phyloP scores from a whole-genome alignment of 2,113 vertebrate species.

The Cyanistes caeruleus region DNA sequence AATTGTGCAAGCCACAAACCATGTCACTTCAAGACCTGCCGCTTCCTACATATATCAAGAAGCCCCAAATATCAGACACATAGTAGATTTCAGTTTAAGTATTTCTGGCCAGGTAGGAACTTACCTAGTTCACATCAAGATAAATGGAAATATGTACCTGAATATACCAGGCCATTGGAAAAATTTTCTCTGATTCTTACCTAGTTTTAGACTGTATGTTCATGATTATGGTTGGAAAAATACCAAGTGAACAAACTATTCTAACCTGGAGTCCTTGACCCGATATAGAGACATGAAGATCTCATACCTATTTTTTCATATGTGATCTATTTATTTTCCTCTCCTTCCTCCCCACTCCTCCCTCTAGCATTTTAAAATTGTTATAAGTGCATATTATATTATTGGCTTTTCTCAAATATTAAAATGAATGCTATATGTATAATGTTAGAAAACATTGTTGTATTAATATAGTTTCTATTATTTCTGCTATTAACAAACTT shows the following conservation, averaged over 20 bases:
- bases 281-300: not conserved
- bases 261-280: not conserved
- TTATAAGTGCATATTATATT: no score
- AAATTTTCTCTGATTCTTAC: not conserved
- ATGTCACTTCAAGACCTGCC: not conserved
- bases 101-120: not conserved
- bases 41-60: not conserved
- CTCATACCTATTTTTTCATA: not conserved
- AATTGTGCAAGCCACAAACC: not conserved
- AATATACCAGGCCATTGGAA: not conserved
- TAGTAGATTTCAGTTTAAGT: not conserved
- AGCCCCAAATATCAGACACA: not conserved
- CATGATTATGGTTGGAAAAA: not conserved
- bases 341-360: fast-evolving
- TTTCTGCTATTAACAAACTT: no score
- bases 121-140: not conserved
- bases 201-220: not conserved
- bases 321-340: not conserved
- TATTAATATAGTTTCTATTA: no score
- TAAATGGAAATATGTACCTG: not conserved
- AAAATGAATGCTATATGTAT: no score
- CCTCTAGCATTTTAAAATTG: not conserved
- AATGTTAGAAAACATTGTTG: no score
- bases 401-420: no score
- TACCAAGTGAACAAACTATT: not conserved